Evolutionary conservation across 2,113 vertebrate species (phyloP), one percentile per base, ranked within the genome.

Genomic region (Misgurnus anguillicaudatus): DNA sequence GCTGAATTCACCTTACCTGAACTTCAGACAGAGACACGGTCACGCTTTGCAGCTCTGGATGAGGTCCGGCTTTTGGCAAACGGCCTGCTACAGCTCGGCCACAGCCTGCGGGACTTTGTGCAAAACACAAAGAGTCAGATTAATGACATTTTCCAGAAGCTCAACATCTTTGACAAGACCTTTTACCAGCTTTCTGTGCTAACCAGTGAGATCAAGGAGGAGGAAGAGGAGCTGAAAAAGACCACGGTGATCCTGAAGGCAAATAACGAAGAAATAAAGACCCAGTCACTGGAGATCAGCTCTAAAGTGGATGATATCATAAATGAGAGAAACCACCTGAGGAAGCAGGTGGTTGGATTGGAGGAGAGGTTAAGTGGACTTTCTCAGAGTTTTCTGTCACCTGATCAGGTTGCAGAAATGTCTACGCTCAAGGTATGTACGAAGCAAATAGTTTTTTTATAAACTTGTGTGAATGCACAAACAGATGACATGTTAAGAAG

Each of bases 91-190:
- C 96, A 98, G 88, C 89, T 98, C 36, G 97, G 96, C 6, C 95
- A 94, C 0, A 95, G 95, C 84, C 94, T 98, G 79, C 93, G 94
- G 88, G 95, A 98, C 79, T 98, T 98, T 82, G 96, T 94, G 70
- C 94, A 96, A 39, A 98, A 96, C 85, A 98, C 96, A 0, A 98
- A 95, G 80, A 90, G 88, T 14, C 95, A 99, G 88, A 96, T 98
- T 85, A 96, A 94, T 0, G 92, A 96, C 86, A 97, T 99, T 88
- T 88, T 96, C 84, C 91, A 96, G 82, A 98, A 96, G 85, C 93
- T 99, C 21, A 96, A 93, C 88, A 91, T 95, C 84, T 98, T 97
- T 41, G 95, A 98, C 84, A 91, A 64, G 81, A 96, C 94, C 4
- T 97, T 97, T 84, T 87, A 92, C 61, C 94, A 94, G 85, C 94